Conservation (phyloP, 2,797 vertebrate species). For the Carcharodon carcharias region DNA sequence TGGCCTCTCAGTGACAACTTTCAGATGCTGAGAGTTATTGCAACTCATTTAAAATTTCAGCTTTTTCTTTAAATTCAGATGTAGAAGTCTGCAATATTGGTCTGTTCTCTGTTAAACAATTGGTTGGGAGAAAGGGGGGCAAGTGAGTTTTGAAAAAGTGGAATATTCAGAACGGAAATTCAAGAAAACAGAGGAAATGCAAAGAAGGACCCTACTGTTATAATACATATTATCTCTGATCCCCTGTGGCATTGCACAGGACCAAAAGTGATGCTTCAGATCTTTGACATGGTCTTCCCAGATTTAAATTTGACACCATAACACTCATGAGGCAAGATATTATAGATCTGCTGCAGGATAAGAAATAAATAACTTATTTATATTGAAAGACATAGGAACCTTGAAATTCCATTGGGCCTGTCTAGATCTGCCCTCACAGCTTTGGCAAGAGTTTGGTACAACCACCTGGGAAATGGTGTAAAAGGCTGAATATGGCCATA, state of each 20-base stretch:
- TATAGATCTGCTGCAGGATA: not conserved
- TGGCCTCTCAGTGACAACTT: not conserved
- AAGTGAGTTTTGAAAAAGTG: not conserved
- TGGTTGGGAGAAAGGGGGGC: no score
- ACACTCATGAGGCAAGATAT: not conserved
- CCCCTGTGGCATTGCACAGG: not conserved
- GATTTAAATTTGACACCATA: not conserved
- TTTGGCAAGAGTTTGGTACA: not conserved
- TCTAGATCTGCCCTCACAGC: not conserved
- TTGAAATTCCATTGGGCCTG: not conserved
- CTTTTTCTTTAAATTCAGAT: not conserved
- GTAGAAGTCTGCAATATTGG: not conserved
- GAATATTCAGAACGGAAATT: not conserved
- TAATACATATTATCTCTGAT: not conserved
- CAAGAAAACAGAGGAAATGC: not conserved
- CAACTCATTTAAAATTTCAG: not conserved
- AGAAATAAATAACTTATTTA: not conserved
- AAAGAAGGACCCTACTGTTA: not conserved
- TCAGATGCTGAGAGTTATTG: not conserved
- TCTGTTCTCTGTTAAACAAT: no score
- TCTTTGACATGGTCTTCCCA: not conserved
- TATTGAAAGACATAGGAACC: not conserved
- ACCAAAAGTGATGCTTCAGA: not conserved
- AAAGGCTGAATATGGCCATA: not conserved
- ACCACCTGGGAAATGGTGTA: not conserved